Percentiles rank a stretch among this genome's conserved stretches.
Evolutionary conservation across 2,797 vertebrate species (phyloP).

Genomic region (Tinamus major): DNA sequence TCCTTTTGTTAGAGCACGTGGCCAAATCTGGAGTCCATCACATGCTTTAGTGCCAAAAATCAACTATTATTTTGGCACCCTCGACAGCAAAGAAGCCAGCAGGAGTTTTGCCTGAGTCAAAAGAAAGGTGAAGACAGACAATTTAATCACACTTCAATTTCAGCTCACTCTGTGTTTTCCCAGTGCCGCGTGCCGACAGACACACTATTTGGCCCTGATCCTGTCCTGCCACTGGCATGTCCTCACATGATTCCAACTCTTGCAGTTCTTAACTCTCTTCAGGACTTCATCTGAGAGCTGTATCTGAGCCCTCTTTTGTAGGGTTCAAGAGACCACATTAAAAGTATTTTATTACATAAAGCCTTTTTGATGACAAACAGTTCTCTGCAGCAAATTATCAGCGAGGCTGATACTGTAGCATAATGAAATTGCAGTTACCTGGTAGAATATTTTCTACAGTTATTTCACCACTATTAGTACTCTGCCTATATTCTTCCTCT

Average conservation of each 20-base stretch:
- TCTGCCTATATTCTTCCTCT: background rate
- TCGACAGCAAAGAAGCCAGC: background rate
- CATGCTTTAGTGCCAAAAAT: constrained; percentile 23
- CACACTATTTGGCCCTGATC: background rate
- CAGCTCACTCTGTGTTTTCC: background rate
- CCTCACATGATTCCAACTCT: background rate
- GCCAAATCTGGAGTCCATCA: constrained; percentile 32
- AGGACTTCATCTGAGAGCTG: background rate
- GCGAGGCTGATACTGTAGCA: background rate
- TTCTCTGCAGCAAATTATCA: background rate
- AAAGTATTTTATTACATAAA: background rate
- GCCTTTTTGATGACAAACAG: background rate
- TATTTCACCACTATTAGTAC: background rate
- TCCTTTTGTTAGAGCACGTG: constrained; percentile 56
- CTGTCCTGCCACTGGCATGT: background rate
- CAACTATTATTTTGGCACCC: constrained; percentile 59
- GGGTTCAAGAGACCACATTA: background rate
- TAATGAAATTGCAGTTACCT: background rate
- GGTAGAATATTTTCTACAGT: constrained; percentile 1
- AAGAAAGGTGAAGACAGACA: background rate
- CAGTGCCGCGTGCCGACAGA: background rate
- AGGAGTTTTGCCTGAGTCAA: constrained; percentile 6
- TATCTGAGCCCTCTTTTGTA: background rate
- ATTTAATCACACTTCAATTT: background rate
- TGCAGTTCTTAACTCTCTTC: background rate